phyloP scores from a whole-genome alignment of 2,113 vertebrate genomes.

The Gallinago undulata region DNA sequence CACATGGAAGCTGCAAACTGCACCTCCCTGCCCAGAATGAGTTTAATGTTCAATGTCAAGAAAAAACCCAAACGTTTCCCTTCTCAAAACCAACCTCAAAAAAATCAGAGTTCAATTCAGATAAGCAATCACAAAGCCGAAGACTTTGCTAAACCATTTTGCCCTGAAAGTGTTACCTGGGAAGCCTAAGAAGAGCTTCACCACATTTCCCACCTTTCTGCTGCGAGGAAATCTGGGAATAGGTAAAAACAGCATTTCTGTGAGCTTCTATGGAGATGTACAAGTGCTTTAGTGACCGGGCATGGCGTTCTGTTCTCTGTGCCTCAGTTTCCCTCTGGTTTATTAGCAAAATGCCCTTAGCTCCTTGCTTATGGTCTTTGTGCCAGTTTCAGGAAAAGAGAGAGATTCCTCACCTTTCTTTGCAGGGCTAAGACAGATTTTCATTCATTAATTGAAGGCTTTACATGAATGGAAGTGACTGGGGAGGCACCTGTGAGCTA shows the following conservation, averaged over 20 bases:
- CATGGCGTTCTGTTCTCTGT: neutral
- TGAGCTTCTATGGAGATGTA: neutral
- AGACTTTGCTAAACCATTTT: neutral
- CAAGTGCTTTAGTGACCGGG: neutral
- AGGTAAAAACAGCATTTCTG: neutral
- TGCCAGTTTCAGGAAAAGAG: neutral
- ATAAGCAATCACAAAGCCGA: neutral
- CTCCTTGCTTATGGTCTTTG: neutral
- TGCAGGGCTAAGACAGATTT: neutral
- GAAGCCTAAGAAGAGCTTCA: neutral
- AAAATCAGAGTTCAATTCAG: neutral
- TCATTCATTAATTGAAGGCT: neutral
- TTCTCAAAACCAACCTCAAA: neutral
- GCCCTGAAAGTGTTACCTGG: neutral
- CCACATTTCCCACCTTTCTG: neutral
- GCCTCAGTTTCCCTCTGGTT: neutral
- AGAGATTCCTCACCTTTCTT: neutral
- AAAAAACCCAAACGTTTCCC: neutral
- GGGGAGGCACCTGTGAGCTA: neutral
- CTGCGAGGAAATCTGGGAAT: neutral
- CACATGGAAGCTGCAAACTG: neutral
- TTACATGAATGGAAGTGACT: neutral
- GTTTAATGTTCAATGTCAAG: accelerated
- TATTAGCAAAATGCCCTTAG: neutral
- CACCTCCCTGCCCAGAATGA: neutral